A percentile compares a stretch with the other conserved stretches of the same genome.
These are phyloP conservation scores for Podargus strigoides DNA, from an alignment of 2,797 vertebrate species.

Conservation along the genomic window DNA sequence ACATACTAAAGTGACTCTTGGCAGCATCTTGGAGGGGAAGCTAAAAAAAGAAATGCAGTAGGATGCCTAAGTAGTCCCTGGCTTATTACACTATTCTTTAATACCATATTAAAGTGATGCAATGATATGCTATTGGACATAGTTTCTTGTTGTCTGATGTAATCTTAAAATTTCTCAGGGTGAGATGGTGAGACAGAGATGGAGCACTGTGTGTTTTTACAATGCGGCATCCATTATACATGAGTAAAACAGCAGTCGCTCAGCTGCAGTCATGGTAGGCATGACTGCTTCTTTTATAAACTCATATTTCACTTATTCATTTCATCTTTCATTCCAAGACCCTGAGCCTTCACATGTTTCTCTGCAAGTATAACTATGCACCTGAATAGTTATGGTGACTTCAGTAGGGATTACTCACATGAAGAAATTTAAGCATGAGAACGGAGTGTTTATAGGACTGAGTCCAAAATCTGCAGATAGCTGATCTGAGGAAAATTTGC, in stretches of 20 bases:
- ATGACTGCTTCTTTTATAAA: constrained; percentile 20
- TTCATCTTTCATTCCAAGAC: neutral
- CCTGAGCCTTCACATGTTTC: neutral
- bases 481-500: neutral
- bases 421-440: neutral
- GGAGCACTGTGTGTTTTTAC: constrained; percentile 7
- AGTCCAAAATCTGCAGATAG: neutral
- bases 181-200: neutral
- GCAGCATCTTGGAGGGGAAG: neutral
- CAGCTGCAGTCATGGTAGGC: constrained; percentile 15
- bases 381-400: neutral
- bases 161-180: neutral
- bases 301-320: constrained; percentile 29
- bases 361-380: neutral
- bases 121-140: neutral
- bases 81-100: neutral
- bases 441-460: neutral
- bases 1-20: neutral
- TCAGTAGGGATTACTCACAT: neutral
- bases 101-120: neutral
- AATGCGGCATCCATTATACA: constrained; percentile 36
- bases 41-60: neutral
- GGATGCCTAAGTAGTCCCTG: neutral
- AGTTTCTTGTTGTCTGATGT: neutral
- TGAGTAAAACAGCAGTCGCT: neutral